Base-by-base conservation (phyloP, 2,113 vertebrate species). In the Sprattus sprattus region DNA sequence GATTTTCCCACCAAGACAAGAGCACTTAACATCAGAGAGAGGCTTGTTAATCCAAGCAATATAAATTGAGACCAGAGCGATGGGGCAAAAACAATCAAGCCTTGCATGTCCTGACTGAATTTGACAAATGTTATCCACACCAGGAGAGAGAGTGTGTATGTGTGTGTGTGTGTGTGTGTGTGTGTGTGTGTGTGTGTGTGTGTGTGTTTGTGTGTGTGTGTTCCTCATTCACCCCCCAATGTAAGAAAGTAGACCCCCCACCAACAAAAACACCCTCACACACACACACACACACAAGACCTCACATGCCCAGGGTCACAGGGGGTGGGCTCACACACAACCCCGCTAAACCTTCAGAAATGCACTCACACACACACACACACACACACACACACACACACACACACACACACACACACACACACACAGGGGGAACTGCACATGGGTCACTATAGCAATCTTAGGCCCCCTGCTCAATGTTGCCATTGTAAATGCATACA, bases 341-440 rank as follows among this genome's bases (percentile, higher is more conserved):
- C 2, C 71, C 71, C 71, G 0, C 28, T 78, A 9, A 13, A 39
- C 28, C 28, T 32, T 32, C 10, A 28, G 13, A 78, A 78, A 78
- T 78, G 71, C 81, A 86, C 44, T 39, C 39, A 39, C 39, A 39
- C 39, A 39, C 39, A 39, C 39, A 39, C 39, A 39, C 39, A 39
- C 39, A 39, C 39, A 39, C 39, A 86, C 44, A 39, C 39, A 39
- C 39, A 39, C 39, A 39, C 39, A 39, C 39, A 86, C 44, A 86
- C 78, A 71, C 80, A 75, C 83, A 81, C 78, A 85, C 52, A 82
- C 83, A 87, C 52, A 85, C 2, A 85, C n/a, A 87, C 45, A 80
- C 64, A 83, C 44, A 82, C 47, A 87, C 20, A 64, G 83, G 18
- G 20, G 15, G 4, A 84, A 50, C 52, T 67, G 10, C 11, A n/a